These are phyloP conservation scores for Halichoeres trimaculatus DNA, from an alignment of 2,113 vertebrate species.

Conservation along the genomic window DNA sequence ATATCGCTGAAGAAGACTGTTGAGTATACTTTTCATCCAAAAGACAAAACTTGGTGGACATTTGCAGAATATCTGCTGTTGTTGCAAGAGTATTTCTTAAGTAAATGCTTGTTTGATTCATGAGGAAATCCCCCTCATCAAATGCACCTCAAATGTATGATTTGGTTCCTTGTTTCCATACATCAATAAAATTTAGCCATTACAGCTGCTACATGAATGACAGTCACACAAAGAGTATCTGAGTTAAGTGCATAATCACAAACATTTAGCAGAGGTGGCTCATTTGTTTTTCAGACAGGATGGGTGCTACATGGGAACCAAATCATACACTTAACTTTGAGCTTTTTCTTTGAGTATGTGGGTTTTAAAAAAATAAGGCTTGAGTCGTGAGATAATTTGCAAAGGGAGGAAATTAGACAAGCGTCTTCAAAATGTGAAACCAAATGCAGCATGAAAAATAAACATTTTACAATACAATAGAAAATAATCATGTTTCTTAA, in stretches of 20 bases:
- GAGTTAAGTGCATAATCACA: neutral
- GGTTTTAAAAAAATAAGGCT: conserved; percentile 35
- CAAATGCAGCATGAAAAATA: conserved; percentile 40
- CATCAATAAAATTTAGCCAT: conserved; percentile 6
- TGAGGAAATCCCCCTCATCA: conserved; percentile 1
- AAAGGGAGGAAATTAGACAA: conserved; percentile 4
- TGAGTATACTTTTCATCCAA: conserved; percentile 38
- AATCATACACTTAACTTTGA: conserved; percentile 27
- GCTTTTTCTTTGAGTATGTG: conserved; percentile 14
- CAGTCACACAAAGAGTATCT: neutral
- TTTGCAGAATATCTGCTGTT: neutral
- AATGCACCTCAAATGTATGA: conserved; percentile 40
- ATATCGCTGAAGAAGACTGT: conserved; percentile 46
- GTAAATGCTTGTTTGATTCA: neutral
- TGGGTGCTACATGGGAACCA: conserved; percentile 36
- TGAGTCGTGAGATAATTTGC: neutral
- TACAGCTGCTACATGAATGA: neutral
- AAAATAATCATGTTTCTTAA: conserved; percentile 36
- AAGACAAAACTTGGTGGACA: conserved; percentile 16
- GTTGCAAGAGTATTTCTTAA: neutral
- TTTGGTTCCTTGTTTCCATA: conserved; percentile 32
- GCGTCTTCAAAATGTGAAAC: conserved; percentile 4
- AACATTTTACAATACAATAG: conserved; percentile 36
- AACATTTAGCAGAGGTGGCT: conserved; percentile 22
- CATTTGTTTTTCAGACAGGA: neutral